Percentiles rank a stretch among this genome's conserved stretches.
Conservation (phyloP, 2,888 invertebrate genomes). For the Rhopalosiphum nymphaeae region DNA sequence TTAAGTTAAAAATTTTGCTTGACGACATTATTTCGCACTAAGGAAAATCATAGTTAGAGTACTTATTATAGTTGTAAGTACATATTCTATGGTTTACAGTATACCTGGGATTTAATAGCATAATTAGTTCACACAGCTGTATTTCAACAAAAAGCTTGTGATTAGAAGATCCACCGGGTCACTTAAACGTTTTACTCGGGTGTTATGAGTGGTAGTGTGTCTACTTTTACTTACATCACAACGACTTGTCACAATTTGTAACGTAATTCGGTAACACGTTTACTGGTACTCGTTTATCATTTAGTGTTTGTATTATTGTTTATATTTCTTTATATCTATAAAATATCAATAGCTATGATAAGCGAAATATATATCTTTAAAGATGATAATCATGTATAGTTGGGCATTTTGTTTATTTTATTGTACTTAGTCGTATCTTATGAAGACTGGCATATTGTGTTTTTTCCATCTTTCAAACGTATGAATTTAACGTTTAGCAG, state of each 20-base stretch:
- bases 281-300: not conserved
- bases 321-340: not conserved
- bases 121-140: not conserved
- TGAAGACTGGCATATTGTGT: not conserved
- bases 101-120: not conserved
- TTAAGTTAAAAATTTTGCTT: not conserved
- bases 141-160: not conserved
- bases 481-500: not conserved
- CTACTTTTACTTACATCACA: not conserved
- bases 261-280: not conserved
- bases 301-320: not conserved
- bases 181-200: not conserved
- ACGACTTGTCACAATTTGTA: not conserved
- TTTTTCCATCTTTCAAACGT: not conserved
- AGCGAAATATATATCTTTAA: not conserved
- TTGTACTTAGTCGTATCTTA: not conserved
- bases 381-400: not conserved
- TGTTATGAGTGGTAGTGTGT: constrained; percentile 7
- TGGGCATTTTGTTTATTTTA: not conserved
- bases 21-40: not conserved
- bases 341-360: not conserved
- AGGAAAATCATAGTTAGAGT: not conserved
- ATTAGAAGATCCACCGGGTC: not conserved
- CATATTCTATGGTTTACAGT: not conserved
- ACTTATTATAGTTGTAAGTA: not conserved